Evolutionary conservation across 2,113 vertebrate genomes (phyloP).

Genomic region (Microcebus ravelobensis): DNA sequence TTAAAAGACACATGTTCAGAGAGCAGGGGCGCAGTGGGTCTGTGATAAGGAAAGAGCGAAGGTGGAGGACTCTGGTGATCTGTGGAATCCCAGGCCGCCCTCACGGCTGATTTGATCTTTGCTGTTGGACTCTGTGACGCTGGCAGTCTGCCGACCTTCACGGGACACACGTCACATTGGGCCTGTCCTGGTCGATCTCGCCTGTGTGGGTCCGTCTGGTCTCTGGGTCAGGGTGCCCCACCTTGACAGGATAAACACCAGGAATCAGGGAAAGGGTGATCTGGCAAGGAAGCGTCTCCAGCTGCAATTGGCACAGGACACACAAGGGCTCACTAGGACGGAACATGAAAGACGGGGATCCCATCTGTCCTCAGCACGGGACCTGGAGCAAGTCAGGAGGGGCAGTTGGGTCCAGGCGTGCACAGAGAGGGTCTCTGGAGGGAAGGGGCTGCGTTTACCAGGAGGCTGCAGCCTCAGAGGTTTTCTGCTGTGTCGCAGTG

Average conservation of each 20-base stretch:
- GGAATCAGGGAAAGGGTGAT: constrained; percentile 57
- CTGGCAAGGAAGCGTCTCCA: constrained; percentile 14
- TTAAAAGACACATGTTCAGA: background rate
- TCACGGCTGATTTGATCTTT: background rate
- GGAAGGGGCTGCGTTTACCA: background rate
- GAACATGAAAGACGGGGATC: background rate
- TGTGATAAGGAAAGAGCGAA: background rate
- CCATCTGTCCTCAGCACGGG: background rate
- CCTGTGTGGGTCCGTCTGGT: background rate
- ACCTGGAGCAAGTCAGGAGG: background rate
- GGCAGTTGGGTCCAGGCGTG: background rate
- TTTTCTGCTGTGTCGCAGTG: background rate
- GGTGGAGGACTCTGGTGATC: fast-evolving
- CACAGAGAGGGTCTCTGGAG: background rate
- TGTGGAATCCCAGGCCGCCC: background rate
- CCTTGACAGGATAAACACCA: background rate
- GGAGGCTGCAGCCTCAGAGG: background rate
- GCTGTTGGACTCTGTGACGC: background rate
- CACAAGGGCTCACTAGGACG: background rate
- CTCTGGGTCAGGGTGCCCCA: background rate
- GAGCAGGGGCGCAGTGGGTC: background rate
- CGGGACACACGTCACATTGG: background rate
- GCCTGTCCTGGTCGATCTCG: background rate
- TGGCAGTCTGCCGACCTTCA: background rate
- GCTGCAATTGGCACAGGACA: background rate